Conservation (phyloP, 2,888 invertebrate species). For the Mythimna albipuncta region DNA sequence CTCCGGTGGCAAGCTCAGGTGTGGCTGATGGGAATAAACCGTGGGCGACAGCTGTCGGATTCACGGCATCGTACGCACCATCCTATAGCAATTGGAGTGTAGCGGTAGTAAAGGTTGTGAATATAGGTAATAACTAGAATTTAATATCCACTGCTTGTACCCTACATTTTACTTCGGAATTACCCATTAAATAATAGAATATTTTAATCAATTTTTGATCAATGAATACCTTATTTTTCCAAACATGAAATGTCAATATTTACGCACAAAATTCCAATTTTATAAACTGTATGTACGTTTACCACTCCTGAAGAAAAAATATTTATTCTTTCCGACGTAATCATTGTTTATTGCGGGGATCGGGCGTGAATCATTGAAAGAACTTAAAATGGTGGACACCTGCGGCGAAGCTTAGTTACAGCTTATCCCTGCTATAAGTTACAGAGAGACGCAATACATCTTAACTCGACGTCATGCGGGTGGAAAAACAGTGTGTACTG, state of each 20-base stretch:
- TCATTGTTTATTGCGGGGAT: conserved; percentile 62
- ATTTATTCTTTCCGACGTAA: conserved; percentile 33
- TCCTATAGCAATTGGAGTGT: no score
- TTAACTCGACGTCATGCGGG: conserved; percentile 31
- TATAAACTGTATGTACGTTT: not conserved
- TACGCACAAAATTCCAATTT: not conserved
- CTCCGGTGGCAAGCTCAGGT: no score
- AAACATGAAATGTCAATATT: no score
- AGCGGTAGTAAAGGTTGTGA: no score
- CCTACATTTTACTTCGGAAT: no score
- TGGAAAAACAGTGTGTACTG: not conserved
- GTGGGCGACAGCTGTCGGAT: no score
- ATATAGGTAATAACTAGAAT: not conserved
- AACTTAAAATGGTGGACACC: conserved; percentile 58
- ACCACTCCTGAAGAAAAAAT: not conserved
- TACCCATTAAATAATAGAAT: no score
- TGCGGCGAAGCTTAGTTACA: conserved; percentile 66
- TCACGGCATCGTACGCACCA: no score
- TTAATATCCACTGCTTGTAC: not conserved
- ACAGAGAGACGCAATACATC: conserved; percentile 64
- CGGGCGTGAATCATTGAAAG: conserved; percentile 50
- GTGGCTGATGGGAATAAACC: no score
- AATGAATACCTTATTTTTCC: no score
- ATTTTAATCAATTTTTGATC: no score
- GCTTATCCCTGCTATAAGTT: conserved; percentile 76